Base-by-base conservation (phyloP, 2,888 invertebrate species). In the Drosophila hamatofila region DNA sequence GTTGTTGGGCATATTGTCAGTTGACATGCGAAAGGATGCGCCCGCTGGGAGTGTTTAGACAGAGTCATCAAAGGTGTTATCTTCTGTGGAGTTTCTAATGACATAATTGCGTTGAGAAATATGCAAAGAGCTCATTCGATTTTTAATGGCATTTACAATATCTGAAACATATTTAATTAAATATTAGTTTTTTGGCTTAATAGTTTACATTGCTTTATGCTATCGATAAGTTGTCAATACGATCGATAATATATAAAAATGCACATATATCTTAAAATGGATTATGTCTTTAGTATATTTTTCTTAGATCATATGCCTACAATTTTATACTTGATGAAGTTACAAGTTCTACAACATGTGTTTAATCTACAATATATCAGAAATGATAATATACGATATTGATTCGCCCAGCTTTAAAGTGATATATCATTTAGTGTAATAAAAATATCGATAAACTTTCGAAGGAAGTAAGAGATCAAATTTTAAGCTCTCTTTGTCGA, bases 1-100 rank as follows among this genome's bases (percentile, higher is more conserved):
- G 78, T 56, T 68, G 78, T 54, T 73, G 59, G 60, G 66, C 69
- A 76, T 81, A 80, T 75, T 73, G 76, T 74, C 79, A 81, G 82
- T 81, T 82, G 84, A 82, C 89, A 89, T 81, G 81, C 89, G 73
- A 89, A 81, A 76, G 81, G 83, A 81, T 87, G 72, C 75, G 51
- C 67, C 73, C 66, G 72, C 59, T 67, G 74, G 75, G 75, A 67
- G 63, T 68, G 73, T 25, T 21, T 66, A 60, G 25, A 61, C 11
- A 54, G 18, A 52, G 55, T 63, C 51, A 70, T 51, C 39, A 49
- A 69, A 74, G 68, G 68, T 76, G 69, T 77, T 76, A 70, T 49
- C 72, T 60, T 49, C 72, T 60, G 51, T 60, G 61, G 6, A 18
- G 59, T 60, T 51, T 66, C 65, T 14, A 44, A 54, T 56, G 33